Conservation (phyloP, 1,140 invertebrate genomes). For the Aradophagus sp. region DNA sequence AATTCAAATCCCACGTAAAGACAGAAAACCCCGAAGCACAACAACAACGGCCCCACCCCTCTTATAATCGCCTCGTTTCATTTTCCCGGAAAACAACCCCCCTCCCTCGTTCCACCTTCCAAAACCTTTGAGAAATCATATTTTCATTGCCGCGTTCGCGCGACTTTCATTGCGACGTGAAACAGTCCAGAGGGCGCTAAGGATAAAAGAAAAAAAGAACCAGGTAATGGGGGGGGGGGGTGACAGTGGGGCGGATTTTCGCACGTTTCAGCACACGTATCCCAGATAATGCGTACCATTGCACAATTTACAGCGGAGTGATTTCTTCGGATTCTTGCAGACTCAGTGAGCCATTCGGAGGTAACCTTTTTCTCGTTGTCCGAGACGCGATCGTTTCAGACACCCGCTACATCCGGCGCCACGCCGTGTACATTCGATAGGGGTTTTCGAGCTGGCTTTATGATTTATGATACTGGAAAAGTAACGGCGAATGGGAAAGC, state of each 20-base stretch:
- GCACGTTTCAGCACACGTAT: slow-evolving; percentile 35
- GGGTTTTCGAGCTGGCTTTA: slow-evolving; percentile 59
- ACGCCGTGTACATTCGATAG: slow-evolving; percentile 58
- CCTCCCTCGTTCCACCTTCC: no score
- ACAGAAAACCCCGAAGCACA: no score
- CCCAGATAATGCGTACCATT: slow-evolving; percentile 30
- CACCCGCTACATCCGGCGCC: slow-evolving; percentile 63
- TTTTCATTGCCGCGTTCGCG: no score
- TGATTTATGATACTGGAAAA: slow-evolving; percentile 61
- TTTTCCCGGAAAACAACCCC: no score
- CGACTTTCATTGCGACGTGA: slow-evolving; percentile 19
- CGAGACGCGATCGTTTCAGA: slow-evolving; percentile 60
- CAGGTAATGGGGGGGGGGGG: no score
- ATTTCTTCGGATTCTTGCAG: slow-evolving; percentile 50
- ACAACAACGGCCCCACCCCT: no score
- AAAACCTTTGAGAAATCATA: no score
- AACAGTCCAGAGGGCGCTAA: background rate
- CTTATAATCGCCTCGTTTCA: no score
- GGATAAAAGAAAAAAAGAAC: no score
- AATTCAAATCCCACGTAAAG: no score
- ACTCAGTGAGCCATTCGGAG: slow-evolving; percentile 36
- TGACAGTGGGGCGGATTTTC: slow-evolving; percentile 21
- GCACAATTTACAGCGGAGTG: slow-evolving; percentile 46
- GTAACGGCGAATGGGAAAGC: slow-evolving; percentile 28
- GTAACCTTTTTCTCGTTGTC: slow-evolving; percentile 58